These are phyloP conservation scores for Bugulina stolonifera DNA, from an alignment of 2,888 invertebrate genomes.

Conservation along the genomic window DNA sequence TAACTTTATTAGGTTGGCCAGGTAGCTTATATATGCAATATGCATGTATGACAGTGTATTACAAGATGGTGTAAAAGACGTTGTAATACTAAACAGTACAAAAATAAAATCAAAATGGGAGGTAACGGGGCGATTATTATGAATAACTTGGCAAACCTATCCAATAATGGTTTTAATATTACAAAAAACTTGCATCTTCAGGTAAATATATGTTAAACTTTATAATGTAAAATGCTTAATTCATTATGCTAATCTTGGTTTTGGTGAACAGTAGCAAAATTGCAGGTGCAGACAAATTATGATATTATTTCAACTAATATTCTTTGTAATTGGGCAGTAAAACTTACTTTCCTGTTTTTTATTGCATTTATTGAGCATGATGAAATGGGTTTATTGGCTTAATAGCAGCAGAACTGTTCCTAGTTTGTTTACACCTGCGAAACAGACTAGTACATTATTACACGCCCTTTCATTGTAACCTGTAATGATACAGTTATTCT, in stretches of 20 bases:
- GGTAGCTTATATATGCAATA: too few species aligned
- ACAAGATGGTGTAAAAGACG: too few species aligned
- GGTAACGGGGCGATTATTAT: too few species aligned
- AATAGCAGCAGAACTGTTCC: neutral
- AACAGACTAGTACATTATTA: too few species aligned
- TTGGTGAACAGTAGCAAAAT: conserved; percentile 13
- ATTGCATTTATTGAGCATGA: neutral
- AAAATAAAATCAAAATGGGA: too few species aligned
- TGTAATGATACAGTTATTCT: neutral
- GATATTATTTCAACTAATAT: conserved; percentile 14
- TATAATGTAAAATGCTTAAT: neutral
- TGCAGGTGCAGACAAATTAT: conserved; percentile 4
- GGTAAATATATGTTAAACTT: neutral
- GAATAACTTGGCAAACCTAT: too few species aligned
- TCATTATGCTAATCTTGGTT: neutral
- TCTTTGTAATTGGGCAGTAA: conserved; percentile 9
- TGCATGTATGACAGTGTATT: too few species aligned
- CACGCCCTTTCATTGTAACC: too few species aligned
- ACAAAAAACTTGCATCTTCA: too few species aligned
- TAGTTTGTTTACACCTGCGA: conserved; percentile 23
- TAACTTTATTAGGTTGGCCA: too few species aligned
- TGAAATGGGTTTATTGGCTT: conserved; percentile 11
- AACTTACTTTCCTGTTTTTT: conserved; percentile 14
- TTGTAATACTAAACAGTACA: too few species aligned
- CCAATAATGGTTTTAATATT: too few species aligned